Evolutionary conservation across 1,140 invertebrate species (phyloP).

Genomic region (Papilio xuthus): DNA sequence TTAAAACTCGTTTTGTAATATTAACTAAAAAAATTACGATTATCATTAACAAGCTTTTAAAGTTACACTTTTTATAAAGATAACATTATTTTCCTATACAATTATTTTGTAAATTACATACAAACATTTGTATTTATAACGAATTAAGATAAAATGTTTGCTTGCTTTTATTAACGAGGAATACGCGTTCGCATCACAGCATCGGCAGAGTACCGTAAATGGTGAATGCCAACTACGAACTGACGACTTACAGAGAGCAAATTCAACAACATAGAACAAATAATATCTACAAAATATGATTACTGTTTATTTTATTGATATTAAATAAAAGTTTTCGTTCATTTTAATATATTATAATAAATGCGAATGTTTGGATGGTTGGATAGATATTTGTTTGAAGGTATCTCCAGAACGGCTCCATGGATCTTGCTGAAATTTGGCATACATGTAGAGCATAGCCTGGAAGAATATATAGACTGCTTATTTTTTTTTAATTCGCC

Average conservation of each 20-base stretch:
- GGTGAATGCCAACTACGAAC: neutral
- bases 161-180: neutral
- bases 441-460: too few relatives aligned
- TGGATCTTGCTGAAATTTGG: too few relatives aligned
- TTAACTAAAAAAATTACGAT: neutral
- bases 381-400: too few relatives aligned
- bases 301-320: neutral
- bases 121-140: too few relatives aligned
- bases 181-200: neutral
- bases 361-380: too few relatives aligned
- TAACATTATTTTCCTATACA: too few relatives aligned
- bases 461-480: too few relatives aligned
- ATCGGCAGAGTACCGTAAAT: neutral
- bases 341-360: too few relatives aligned
- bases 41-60: neutral
- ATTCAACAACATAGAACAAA: neutral
- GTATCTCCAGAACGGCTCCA: too few relatives aligned
- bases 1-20: neutral
- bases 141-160: neutral
- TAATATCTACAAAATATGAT: neutral
- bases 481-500: too few relatives aligned
- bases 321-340: neutral
- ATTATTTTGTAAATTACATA: too few relatives aligned
- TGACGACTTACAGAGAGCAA: neutral
- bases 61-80: too few relatives aligned